Percentiles rank a stretch among this genome's conserved stretches.
phyloP scores from a whole-genome alignment of 2,888 invertebrate species.

The Philereme transversata region DNA sequence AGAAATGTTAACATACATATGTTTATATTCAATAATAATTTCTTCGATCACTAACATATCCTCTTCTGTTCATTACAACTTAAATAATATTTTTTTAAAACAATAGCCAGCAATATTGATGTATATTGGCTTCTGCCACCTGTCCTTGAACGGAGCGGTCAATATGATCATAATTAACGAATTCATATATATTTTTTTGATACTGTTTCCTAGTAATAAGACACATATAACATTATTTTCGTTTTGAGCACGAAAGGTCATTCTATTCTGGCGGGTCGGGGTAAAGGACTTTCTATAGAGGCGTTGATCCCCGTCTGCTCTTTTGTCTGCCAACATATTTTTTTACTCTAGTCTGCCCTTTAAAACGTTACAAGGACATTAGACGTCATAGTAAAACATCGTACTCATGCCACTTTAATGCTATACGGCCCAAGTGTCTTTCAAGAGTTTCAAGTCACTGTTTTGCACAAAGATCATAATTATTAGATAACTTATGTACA shows the following conservation, averaged over 20 bases:
- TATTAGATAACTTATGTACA: neutral
- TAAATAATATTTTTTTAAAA: conserved; percentile 27
- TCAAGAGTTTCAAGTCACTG: neutral
- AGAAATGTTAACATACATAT: no score
- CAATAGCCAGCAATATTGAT: conserved; percentile 38
- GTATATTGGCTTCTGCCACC: conserved; percentile 40
- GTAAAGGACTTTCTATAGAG: conserved; percentile 22
- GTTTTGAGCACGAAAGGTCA: conserved; percentile 15
- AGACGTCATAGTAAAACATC: neutral
- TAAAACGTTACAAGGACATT: conserved; percentile 9
- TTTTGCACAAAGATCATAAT: neutral
- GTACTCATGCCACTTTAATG: neutral
- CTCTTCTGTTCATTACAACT: conserved; percentile 6
- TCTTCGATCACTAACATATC: no score
- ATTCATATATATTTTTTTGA: no score
- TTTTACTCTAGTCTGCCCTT: conserved; percentile 13
- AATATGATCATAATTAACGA: conserved; percentile 32
- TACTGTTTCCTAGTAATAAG: neutral
- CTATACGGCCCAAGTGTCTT: neutral
- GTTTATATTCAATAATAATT: no score
- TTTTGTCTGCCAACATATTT: conserved; percentile 19
- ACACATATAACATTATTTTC: conserved; percentile 10
- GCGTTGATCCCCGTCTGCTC: conserved; percentile 28
- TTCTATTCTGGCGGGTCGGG: conserved; percentile 10
- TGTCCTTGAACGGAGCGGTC: conserved; percentile 47